Evolutionary conservation across 2,113 vertebrate genomes (phyloP).

Genomic region (Thermophis baileyi): DNA sequence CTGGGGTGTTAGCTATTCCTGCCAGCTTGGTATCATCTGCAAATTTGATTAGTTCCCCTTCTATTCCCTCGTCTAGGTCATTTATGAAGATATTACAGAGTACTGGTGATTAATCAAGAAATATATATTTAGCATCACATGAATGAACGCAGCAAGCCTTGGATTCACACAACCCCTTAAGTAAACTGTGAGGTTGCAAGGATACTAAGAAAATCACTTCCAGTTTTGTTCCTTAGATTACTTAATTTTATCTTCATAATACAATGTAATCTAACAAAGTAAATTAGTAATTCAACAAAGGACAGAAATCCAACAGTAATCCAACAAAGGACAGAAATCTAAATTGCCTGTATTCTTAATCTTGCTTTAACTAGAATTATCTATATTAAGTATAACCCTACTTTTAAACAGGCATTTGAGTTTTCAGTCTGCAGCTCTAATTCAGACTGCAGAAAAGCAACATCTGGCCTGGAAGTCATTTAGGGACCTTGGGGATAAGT

Average conservation of each 20-base stretch:
- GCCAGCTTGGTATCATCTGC: no score
- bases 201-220: neutral
- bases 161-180: neutral
- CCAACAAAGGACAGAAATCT: no score
- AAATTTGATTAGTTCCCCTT: no score
- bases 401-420: neutral
- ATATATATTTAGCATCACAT: neutral
- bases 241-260: no score
- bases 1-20: no score
- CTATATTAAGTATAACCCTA: neutral
- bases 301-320: no score
- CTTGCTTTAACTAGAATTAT: neutral
- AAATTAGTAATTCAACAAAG: no score
- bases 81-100: no score
- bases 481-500: neutral
- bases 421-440: neutral
- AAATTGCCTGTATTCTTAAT: neutral
- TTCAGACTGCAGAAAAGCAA: neutral
- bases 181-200: neutral
- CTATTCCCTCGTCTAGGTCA: no score
- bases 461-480: neutral
- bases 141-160: neutral
- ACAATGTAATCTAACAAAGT: no score
- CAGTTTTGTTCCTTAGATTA: neutral
- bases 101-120: no score